Percentiles rank a stretch among this genome's conserved stretches.
Conservation (phyloP, 2,797 vertebrate genomes). For the Rhabdophis nuchalis region DNA sequence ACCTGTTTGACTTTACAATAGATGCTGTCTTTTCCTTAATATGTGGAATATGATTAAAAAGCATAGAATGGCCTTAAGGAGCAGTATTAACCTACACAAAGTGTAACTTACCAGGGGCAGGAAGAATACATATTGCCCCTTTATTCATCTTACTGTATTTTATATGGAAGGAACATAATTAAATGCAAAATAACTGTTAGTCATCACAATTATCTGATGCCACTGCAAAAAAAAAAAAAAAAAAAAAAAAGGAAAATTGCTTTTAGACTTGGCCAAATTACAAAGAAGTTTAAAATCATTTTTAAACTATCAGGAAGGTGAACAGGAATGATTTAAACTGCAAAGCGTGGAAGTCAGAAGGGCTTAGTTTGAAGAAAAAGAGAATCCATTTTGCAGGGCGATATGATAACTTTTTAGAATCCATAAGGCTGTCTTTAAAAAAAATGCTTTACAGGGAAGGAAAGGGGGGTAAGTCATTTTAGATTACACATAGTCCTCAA, state of each 20-base stretch:
- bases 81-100: not conserved
- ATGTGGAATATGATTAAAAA: not conserved
- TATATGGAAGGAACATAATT: not conserved
- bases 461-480: too few relatives aligned
- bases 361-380: not conserved
- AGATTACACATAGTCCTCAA: too few relatives aligned
- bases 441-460: not conserved
- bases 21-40: not conserved
- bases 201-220: not conserved
- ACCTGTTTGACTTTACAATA: not conserved
- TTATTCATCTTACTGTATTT: not conserved
- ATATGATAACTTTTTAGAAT: not conserved
- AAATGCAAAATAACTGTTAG: not conserved
- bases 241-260: not conserved
- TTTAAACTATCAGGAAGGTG: not conserved
- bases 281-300: not conserved
- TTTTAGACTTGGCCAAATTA: not conserved
- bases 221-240: not conserved
- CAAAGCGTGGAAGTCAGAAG: not conserved
- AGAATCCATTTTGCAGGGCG: not conserved
- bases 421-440: not conserved
- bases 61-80: not conserved
- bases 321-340: not conserved
- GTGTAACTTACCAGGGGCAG: not conserved
- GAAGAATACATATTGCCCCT: not conserved